Evolutionary conservation across 2,888 invertebrate species (phyloP).

Genomic region (Drosophila helvetica): DNA sequence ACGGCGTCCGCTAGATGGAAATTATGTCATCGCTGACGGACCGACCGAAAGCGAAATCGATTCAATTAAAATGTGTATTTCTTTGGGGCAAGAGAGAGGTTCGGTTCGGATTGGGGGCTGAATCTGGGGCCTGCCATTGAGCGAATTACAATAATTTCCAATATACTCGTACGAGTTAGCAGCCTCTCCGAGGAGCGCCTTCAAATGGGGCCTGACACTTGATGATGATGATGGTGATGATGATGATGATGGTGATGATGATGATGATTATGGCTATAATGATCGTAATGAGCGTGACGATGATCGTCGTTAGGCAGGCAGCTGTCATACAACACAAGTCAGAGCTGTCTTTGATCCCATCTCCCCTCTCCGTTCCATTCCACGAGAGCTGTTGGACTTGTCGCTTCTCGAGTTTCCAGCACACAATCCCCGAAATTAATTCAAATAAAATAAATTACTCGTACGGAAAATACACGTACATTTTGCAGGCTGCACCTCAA

Average conservation of each 20-base stretch:
- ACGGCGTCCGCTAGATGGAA: slow-evolving; percentile 6
- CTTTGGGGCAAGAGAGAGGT: slow-evolving; percentile 21
- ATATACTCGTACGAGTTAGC: slow-evolving; percentile 18
- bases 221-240: slow-evolving; percentile 33
- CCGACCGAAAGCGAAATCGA: slow-evolving; percentile 28
- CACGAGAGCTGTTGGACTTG: slow-evolving; percentile 59
- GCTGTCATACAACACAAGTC: slow-evolving; percentile 61
- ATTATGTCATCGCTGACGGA: slow-evolving; percentile 39
- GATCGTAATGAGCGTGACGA: slow-evolving; percentile 8
- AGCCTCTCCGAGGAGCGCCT: slow-evolving; percentile 21
- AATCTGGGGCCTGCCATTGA: slow-evolving; percentile 24
- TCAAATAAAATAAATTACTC: slow-evolving; percentile 35
- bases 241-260: too few species aligned
- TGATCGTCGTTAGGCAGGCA: slow-evolving; percentile 53
- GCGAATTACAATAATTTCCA: slow-evolving; percentile 48
- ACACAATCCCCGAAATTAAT: slow-evolving; percentile 51
- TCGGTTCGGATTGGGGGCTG: slow-evolving; percentile 19
- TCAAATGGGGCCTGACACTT: slow-evolving; percentile 28
- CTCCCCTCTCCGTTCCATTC: neutral
- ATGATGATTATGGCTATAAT: too few species aligned
- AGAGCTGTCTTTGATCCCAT: slow-evolving; percentile 11
- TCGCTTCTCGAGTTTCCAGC: slow-evolving; percentile 59
- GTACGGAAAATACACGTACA: slow-evolving; percentile 28
- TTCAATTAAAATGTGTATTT: slow-evolving; percentile 65
- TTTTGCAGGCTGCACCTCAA: slow-evolving; percentile 34